phyloP scores from a whole-genome alignment of 2,797 vertebrate species.

The Chromobotia macracanthus region DNA sequence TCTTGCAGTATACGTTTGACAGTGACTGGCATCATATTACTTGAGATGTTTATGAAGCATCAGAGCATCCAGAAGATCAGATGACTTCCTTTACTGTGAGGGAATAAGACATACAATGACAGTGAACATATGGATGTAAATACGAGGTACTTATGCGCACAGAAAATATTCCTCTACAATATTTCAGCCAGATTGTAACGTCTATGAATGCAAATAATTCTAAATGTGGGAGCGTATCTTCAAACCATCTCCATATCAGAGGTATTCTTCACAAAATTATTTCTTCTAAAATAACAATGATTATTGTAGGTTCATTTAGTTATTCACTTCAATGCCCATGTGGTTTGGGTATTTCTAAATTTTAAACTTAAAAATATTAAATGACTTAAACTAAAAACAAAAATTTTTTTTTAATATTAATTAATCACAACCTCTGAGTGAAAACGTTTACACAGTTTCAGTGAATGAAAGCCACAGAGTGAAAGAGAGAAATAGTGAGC shows the following conservation, averaged over 20 bases:
- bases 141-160: too few relatives aligned
- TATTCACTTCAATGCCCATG: not conserved
- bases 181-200: not conserved
- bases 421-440: not conserved
- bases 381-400: too few relatives aligned
- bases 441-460: not conserved
- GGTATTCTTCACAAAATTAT: too few relatives aligned
- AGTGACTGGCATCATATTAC: conserved; percentile 3
- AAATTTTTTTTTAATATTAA: too few relatives aligned
- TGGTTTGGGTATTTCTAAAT: not conserved
- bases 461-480: not conserved
- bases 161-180: too few relatives aligned
- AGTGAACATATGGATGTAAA: not conserved
- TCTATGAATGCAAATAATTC: not conserved
- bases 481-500: not conserved
- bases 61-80: not conserved
- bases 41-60: conserved; percentile 2
- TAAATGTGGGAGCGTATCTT: not conserved
- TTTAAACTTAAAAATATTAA: too few relatives aligned
- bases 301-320: not conserved
- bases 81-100: not conserved
- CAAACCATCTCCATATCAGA: not conserved
- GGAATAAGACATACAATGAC: not conserved
- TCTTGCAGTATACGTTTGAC: conserved; percentile 14
- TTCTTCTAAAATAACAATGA: too few relatives aligned